These are phyloP conservation scores for Oreochromis mossambicus DNA, from an alignment of 2,797 vertebrate species.

Conservation along the genomic window DNA sequence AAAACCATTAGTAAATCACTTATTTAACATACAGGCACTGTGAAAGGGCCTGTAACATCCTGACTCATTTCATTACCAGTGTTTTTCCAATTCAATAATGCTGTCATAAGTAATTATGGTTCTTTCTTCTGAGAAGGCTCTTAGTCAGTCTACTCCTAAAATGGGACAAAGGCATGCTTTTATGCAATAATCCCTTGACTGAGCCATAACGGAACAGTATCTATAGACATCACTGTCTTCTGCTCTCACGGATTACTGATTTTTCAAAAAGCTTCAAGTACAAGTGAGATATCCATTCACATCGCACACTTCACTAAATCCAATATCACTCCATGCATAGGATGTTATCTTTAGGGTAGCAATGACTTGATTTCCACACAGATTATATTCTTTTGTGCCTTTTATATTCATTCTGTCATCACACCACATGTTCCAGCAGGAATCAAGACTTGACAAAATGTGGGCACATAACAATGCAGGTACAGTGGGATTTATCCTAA, in stretches of 20 bases:
- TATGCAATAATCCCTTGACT: background rate
- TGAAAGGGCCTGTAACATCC: background rate
- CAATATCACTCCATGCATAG: background rate
- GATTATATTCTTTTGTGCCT: background rate
- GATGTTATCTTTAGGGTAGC: background rate
- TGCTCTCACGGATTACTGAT: background rate
- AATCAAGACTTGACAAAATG: background rate
- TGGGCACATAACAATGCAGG: background rate
- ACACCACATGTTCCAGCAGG: constrained; percentile 8
- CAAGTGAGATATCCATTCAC: background rate
- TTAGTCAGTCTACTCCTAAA: background rate
- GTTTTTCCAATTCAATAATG: background rate
- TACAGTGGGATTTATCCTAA: constrained; percentile 12
- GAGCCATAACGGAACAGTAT: background rate
- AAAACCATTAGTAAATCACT: background rate
- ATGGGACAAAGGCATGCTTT: background rate
- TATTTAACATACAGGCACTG: background rate
- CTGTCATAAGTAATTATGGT: background rate
- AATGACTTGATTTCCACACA: background rate
- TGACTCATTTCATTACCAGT: background rate
- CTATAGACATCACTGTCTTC: background rate
- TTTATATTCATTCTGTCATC: constrained; percentile 11
- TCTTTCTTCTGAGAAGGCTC: background rate
- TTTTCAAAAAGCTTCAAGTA: background rate
- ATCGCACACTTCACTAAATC: background rate